Evolutionary conservation across 2,888 invertebrate species (phyloP).

Genomic region (Parascotia fuliginaria): DNA sequence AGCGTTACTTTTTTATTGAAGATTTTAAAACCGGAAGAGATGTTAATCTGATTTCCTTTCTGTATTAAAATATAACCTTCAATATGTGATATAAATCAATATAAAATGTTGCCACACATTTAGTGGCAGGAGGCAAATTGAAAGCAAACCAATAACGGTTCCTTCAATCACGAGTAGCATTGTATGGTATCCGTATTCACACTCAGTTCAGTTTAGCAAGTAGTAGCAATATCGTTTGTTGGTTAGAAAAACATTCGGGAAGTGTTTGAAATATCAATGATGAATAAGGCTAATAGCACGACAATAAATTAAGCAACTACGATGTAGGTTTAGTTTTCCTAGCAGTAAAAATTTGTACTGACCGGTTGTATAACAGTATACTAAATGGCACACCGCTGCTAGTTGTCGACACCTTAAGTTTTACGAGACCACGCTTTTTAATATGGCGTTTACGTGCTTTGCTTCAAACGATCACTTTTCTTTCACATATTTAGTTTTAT

Average conservation of each 20-base stretch:
- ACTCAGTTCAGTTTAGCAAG: no score
- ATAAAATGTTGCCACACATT: no score
- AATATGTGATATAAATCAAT: no score
- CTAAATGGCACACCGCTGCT: conserved; percentile 37
- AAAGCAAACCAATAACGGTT: no score
- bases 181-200: no score
- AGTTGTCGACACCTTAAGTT: conserved; percentile 27
- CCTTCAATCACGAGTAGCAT: no score
- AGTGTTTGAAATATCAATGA: no score
- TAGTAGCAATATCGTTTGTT: no score
- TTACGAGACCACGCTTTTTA: conserved; percentile 46
- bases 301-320: no score
- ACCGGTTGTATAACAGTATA: conserved; percentile 19
- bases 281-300: no score
- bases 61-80: neutral
- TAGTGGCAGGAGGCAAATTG: no score
- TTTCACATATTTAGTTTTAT: conserved; percentile 26
- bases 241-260: no score
- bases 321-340: conserved; percentile 3
- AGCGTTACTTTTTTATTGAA: neutral
- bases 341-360: conserved; percentile 25
- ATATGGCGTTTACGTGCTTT: conserved; percentile 58
- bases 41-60: neutral
- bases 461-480: conserved; percentile 36
- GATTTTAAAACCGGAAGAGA: neutral